Conservation (phyloP, 2,888 invertebrate genomes). For the Pantelozetes paolii region DNA sequence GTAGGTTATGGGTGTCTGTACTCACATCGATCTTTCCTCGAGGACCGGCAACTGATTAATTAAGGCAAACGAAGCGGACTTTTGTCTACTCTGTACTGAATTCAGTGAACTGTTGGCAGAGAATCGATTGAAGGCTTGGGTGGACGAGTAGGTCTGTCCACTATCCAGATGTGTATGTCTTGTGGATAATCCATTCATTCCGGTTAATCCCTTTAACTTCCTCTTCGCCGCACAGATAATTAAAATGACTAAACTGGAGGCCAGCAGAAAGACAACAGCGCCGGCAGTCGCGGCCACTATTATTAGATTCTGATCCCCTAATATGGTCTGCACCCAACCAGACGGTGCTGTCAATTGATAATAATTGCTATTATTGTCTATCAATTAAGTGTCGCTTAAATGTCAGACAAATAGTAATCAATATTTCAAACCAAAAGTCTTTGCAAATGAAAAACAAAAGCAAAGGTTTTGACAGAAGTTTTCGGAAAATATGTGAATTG, state of each 20-base stretch:
- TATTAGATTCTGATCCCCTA: constrained; percentile 70
- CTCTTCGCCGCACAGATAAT: constrained; percentile 41
- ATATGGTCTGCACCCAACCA: constrained; percentile 67
- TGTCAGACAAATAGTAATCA: background rate
- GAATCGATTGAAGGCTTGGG: constrained; percentile 24
- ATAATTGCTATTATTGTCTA: constrained; percentile 15
- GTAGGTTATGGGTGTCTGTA: background rate
- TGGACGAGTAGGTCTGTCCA: constrained; percentile 5
- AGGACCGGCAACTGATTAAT: constrained; percentile 38
- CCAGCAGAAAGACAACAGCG: constrained; percentile 60
- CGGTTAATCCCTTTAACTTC: constrained; percentile 24
- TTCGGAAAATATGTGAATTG: background rate
- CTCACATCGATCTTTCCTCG: constrained; percentile 38
- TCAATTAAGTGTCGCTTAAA: background rate
- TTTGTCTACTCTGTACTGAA: background rate
- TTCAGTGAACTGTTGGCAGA: constrained; percentile 18
- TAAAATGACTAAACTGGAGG: constrained; percentile 60
- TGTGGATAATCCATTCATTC: constrained; percentile 7
- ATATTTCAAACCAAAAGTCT: background rate
- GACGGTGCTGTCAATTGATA: constrained; percentile 62
- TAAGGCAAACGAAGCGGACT: constrained; percentile 32
- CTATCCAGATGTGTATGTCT: constrained; percentile 7
- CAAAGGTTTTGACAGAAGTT: background rate
- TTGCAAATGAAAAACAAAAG: background rate
- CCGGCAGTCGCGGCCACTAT: constrained; percentile 68